A percentile compares a stretch with the other conserved stretches of the same genome.
These are phyloP conservation scores for Myripristis jacobus DNA, from an alignment of 2,797 vertebrate species.

Conservation along the genomic window DNA sequence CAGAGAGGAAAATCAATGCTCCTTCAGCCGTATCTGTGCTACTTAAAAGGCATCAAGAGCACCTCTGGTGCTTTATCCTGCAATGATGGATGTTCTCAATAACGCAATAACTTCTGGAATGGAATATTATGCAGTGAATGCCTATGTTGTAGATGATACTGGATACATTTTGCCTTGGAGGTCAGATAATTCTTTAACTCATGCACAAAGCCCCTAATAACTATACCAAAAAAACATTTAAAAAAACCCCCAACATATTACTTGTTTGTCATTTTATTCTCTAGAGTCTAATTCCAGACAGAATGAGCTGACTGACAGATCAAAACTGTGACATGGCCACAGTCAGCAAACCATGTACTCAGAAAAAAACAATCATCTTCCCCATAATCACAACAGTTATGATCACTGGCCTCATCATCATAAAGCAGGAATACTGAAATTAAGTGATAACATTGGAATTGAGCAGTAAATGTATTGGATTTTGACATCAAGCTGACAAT, in stretches of 20 bases:
- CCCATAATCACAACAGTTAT: conserved; percentile 30
- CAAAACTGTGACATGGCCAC: conserved; percentile 10
- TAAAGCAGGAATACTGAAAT: too few species aligned
- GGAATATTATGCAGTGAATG: conserved; percentile 25
- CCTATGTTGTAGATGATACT: background rate
- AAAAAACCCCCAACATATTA: too few species aligned
- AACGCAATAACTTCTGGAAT: conserved; percentile 31
- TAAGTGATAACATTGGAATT: conserved; percentile 23
- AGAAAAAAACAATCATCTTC: conserved; percentile 34
- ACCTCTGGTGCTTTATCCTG: conserved; percentile 32
- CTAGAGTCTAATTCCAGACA: conserved; percentile 3
- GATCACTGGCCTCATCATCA: conserved; percentile 40
- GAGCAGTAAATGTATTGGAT: conserved; percentile 23
- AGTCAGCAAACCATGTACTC: conserved; percentile 43
- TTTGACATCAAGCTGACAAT: background rate
- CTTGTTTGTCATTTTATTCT: background rate
- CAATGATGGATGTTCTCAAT: conserved; percentile 44
- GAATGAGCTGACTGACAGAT: conserved; percentile 9
- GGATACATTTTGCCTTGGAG: background rate
- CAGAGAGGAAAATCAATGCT: conserved; percentile 30
- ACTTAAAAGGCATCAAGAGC: conserved; percentile 27
- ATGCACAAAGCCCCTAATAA: too few species aligned
- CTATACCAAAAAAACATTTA: too few species aligned
- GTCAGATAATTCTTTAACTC: too few species aligned
- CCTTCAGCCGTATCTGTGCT: conserved; percentile 24